Evolutionary conservation across 2,797 vertebrate species (phyloP), one percentile per base, ranked within the genome.

Genomic region (Salmo trutta): DNA sequence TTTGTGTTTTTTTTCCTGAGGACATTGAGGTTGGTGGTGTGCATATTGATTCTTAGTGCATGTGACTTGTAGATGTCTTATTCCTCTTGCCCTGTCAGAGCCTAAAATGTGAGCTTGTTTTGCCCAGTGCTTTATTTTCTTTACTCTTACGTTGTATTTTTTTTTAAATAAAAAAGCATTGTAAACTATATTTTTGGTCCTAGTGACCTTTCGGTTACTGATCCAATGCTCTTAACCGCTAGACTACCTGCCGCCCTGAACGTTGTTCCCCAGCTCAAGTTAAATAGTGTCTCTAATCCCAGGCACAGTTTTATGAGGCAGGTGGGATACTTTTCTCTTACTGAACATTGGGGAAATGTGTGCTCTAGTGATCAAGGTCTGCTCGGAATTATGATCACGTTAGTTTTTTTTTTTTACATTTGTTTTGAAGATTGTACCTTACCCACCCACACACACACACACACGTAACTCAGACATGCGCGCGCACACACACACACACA

Each of bases 381-480:
- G 41, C 52, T 71, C 36, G 69, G 54, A 87, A 85, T 87, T 76
- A 82, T 74, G 67, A 79, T 76, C 86, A 53, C 16, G 52, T 16
- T 8, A 87, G 79, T 86, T 89, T 81, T 83, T 83, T 81, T 83
- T 84, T 81, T 85, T 83, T 73, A 41, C 71, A 84, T 88, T 83
- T 86, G 51, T 84, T 81, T 83, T 66, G 65, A 83, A 82, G 75
- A 75, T 77, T 78, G 78, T 41, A 41, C 3, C 65, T 67, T 4
- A 8, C 21, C 66, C 62, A 51, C 56, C 12, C 15, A 47, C 14
- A 5, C 47, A 14, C 17, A 21, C 56, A 5, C 19, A 31, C 73
- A 24, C 36, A 53, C 14, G 53, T 24, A 65, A 19, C 2, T 41
- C 41, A 41, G 41, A 41, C 41, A 41, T 2, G 2, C 41, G 12